Evolutionary conservation across 1,140 invertebrate species (phyloP), one percentile per base, ranked within the genome.

Genomic region (Fopius arisanus): DNA sequence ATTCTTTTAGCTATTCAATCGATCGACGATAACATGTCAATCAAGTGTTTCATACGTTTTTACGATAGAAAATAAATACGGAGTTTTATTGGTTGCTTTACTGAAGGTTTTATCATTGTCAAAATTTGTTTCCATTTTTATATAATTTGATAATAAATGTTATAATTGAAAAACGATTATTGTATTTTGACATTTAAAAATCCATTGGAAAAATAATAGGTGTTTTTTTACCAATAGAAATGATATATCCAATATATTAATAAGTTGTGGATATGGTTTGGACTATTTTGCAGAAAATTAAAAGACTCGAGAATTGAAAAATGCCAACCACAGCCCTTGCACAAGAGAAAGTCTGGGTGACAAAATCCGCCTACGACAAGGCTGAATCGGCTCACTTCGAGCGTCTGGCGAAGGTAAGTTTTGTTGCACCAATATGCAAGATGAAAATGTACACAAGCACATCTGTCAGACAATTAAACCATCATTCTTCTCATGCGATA

Each of bases 331-430:
- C 74, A 63, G 79, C 84, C 74, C 75, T 89, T 59, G 76, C 84
- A 69, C 81, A 83, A 54, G 89, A 90, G 75, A 87, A 83, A 73
- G 80, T 90, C 21, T 91, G 90, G 90, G 80, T 87, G 59, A 86
- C 90, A 14, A 89, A 90, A 77, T 83, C 84, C 67, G 80, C 83
- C 19, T 90, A 87, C 79, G 90, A 90, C 62, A 87, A 86, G 84
- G 90, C 90, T 37, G 90, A 90, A 78, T 79, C 86, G 12, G 73
- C 81, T 16, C 85, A 89, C 78, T 86, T 86, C 72, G 87, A 89
- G 81, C 75, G 78, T 48, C 78, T 88, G 21, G 81, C 83, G 12
- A 90, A 90, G 85, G 87, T 88, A 85, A 86, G 79, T 77, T 72
- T 77, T 62, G 26, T 75, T 65, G 66, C 12, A 74, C 68, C 26